phyloP scores from a whole-genome alignment of 2,797 vertebrate species.

The Anniella stebbinsi region DNA sequence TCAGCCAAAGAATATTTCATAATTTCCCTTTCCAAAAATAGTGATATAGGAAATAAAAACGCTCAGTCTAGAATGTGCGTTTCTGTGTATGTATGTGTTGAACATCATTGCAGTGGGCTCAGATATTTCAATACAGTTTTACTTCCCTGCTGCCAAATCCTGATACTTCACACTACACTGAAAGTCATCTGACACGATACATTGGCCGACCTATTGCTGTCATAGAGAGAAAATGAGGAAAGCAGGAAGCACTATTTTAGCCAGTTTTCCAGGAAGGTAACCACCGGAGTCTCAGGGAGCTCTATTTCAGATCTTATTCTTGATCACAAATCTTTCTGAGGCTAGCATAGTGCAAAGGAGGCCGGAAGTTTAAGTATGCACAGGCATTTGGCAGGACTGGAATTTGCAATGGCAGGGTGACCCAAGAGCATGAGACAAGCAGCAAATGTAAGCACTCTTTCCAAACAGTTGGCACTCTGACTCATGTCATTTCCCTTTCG shows the following conservation, averaged over 20 bases:
- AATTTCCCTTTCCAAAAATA: conserved; percentile 18
- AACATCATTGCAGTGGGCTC: neutral
- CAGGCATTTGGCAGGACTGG: conserved; percentile 52
- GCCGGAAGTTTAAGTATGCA: conserved; percentile 47
- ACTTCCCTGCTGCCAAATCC: neutral
- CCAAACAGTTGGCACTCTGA: conserved; percentile 54
- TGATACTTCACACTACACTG: neutral
- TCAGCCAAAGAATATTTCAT: conserved; percentile 38
- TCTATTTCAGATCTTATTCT: conserved; percentile 45
- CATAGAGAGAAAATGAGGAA: conserved; percentile 16
- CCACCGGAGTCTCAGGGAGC: neutral
- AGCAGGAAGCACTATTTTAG: neutral
- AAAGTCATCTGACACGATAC: neutral
- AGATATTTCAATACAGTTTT: neutral
- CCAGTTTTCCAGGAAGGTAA: neutral
- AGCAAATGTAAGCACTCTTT: neutral
- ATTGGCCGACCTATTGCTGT: neutral
- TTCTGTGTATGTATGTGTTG: neutral
- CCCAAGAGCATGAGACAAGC: conserved; percentile 5
- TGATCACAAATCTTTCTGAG: conserved; percentile 22
- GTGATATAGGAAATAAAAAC: neutral
- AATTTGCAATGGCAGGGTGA: conserved; percentile 58
- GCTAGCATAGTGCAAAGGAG: conserved; percentile 31
- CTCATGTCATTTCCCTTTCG: conserved; percentile 66
- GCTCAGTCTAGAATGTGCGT: neutral